Percentiles rank a stretch among this genome's conserved stretches.
Conservation (phyloP, 2,113 vertebrate species). For the Rhinopomastus cyanomelas region DNA sequence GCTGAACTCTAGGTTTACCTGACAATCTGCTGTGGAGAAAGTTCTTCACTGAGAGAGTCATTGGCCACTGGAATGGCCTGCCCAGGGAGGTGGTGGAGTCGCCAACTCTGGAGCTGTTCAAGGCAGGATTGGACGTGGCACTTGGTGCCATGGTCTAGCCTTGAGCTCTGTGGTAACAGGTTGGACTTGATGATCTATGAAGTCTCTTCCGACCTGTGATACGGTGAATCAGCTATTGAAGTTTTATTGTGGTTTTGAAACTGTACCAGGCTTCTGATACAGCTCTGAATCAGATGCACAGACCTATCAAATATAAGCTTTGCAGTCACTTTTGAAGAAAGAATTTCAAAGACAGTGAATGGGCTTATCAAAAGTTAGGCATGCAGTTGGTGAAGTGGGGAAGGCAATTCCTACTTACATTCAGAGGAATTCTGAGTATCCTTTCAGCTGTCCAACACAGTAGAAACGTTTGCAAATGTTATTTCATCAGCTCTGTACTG, state of each 20-base stretch:
- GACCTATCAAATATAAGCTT: not conserved
- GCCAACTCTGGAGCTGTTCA: too few species aligned
- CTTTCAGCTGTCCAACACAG: not conserved
- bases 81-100: too few species aligned
- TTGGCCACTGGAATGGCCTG: too few species aligned
- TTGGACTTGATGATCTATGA: too few species aligned
- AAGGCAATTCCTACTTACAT: not conserved
- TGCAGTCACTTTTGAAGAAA: not conserved
- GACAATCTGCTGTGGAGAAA: not conserved
- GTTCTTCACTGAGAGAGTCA: too few species aligned
- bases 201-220: too few species aligned
- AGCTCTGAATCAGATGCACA: not conserved
- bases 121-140: too few species aligned
- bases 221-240: not conserved
- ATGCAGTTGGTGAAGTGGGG: not conserved
- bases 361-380: not conserved
- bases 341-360: not conserved
- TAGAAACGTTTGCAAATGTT: not conserved
- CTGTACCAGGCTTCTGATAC: not conserved
- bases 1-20: not conserved
- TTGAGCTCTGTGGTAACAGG: too few species aligned
- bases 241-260: not conserved
- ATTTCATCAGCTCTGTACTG: not conserved
- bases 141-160: too few species aligned
- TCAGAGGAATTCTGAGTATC: not conserved